These are phyloP conservation scores for Streblospio benedicti DNA, from an alignment of 1,140 invertebrate species.

Conservation along the genomic window DNA sequence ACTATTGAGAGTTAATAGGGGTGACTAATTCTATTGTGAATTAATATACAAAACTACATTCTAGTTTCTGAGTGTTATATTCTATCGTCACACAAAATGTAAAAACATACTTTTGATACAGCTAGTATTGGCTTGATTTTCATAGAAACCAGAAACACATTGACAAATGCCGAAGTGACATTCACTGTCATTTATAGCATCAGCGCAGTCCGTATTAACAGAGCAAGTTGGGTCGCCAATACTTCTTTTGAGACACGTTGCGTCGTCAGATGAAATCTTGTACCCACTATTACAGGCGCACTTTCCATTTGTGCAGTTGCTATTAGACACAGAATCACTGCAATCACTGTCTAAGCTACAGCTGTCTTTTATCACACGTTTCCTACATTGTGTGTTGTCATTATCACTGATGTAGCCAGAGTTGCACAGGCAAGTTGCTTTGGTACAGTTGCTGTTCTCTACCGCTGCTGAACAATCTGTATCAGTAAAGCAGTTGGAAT, in stretches of 20 bases:
- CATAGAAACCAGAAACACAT: conserved; percentile 14
- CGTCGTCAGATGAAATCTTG: not conserved
- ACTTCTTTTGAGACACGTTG: not conserved
- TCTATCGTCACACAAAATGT: too few species aligned
- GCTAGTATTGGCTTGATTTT: not conserved
- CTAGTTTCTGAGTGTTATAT: too few species aligned
- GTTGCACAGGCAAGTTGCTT: conserved; percentile 13
- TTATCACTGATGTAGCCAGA: conserved; percentile 12
- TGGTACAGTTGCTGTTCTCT: conserved; percentile 11
- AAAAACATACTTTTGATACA: conserved; percentile 5
- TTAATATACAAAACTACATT: too few species aligned
- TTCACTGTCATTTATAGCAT: conserved; percentile 15
- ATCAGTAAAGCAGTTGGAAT: conserved; percentile 17
- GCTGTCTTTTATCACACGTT: not conserved
- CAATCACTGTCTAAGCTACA: not conserved
- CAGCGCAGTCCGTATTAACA: conserved; percentile 12
- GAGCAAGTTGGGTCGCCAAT: conserved; percentile 1
- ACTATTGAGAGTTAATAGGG: too few species aligned
- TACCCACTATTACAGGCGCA: not conserved
- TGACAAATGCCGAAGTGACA: conserved; percentile 10
- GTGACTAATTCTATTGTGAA: too few species aligned
- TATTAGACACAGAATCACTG: not conserved
- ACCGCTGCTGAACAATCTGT: conserved; percentile 19
- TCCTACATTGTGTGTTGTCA: conserved; percentile 10
- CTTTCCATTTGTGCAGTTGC: not conserved